phyloP scores from a whole-genome alignment of 2,113 vertebrate species.

The Zosterops lateralis region DNA sequence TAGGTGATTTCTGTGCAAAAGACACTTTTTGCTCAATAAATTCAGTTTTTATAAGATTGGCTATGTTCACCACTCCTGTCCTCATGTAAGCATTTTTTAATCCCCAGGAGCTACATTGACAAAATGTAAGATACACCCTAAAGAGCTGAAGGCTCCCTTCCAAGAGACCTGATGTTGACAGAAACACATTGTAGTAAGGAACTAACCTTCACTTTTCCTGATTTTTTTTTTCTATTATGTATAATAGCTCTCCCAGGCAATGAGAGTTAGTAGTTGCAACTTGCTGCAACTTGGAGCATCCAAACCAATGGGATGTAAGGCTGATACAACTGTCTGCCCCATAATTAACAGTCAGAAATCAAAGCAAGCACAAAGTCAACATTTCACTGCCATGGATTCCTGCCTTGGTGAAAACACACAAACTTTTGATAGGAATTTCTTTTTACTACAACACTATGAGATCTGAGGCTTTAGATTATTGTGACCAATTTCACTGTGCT shows the following conservation, averaged over 20 bases:
- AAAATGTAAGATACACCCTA: not conserved
- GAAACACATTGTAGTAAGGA: not conserved
- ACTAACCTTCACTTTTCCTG: not conserved
- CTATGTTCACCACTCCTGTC: not conserved
- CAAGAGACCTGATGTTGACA: not conserved
- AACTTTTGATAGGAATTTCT: not conserved
- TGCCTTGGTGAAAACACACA: not conserved
- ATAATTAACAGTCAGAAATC: not conserved
- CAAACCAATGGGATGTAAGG: not conserved
- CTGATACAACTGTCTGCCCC: not conserved
- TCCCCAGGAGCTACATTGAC: not conserved
- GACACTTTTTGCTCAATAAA: not conserved
- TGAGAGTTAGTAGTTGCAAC: not conserved
- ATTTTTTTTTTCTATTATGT: not conserved
- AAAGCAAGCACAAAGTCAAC: not conserved
- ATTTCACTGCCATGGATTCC: not conserved
- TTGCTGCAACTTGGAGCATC: not conserved
- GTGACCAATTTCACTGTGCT: not conserved
- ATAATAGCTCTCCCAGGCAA: not conserved
- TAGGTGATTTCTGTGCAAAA: not conserved
- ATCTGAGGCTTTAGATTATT: not conserved
- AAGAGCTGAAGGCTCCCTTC: not conserved
- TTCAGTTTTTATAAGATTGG: not conserved
- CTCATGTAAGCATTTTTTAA: not conserved
- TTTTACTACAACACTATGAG: not conserved